Evolutionary conservation across 2,113 vertebrate species (phyloP), one percentile per base, ranked within the genome.

Genomic region (Micromys minutus): DNA sequence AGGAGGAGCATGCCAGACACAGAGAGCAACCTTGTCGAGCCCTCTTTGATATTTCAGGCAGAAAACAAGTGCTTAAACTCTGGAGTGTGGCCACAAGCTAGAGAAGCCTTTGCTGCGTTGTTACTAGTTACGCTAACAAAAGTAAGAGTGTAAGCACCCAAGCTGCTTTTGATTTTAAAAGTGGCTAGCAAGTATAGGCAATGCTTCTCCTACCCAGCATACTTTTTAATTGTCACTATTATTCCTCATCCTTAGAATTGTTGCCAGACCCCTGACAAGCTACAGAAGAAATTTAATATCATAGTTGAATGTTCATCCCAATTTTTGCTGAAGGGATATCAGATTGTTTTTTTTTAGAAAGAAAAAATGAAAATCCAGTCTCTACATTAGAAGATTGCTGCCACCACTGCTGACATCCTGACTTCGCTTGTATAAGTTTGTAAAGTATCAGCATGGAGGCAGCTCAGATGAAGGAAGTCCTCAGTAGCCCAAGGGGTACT

Each of bases 301-400:
- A 31, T 52, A 57, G 57, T 4, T 29, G 74, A 91, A 13, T 74
- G 47, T 89, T 89, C 24, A 71, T 83, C 19, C 42, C 75, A 17
- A 74, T 77, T 95, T 86, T 90, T 96, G 4, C 47, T 72, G 74
- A 92, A 85, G 88, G 65, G 52, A 8, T 57, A 57, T 79, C 81
- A 90, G 63, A 8, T 13, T 72, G 63, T 50, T 94, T 89, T 93
- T 42, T n/a, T n/a, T n/a, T 63, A 3, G 29, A 55, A 11, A 22
- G 34, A 55, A 10, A 55, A 80, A 59, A 22, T 36, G 45, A n/a
- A 50, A 59, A 16, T 4, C 4, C 8, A 47, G 21, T 11, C 29
- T 47, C 57, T 90, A 67, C 80, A 75, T 85, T 29, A 81, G 29
- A 93, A 80, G 52, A 77, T 7, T 39, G 19, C 36, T 24, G 24